Evolutionary conservation across 2,113 vertebrate genomes (phyloP).

Genomic region (Myanophis thanlyinensis): DNA sequence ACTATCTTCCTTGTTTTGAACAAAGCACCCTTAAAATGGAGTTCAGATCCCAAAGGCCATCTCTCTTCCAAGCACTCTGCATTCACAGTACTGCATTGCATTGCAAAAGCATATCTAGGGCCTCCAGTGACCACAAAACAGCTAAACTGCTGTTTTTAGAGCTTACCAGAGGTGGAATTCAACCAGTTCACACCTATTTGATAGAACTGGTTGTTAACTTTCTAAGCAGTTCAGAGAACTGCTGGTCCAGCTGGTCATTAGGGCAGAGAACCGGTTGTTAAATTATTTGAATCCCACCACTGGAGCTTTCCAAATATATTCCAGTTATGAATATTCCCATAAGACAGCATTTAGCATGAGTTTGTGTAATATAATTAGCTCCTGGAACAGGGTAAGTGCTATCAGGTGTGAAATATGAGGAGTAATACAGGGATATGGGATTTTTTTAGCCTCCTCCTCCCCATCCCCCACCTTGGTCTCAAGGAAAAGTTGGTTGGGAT

Average conservation of each 20-base stretch:
- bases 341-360: neutral
- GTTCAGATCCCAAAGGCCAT: neutral
- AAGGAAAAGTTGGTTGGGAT: neutral
- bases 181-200: too few species aligned
- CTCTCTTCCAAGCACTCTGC: neutral
- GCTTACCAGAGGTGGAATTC: too few species aligned
- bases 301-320: neutral
- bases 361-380: neutral
- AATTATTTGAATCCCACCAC: too few species aligned
- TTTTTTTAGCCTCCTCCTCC: neutral
- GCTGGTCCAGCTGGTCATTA: too few species aligned
- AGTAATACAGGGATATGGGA: too few species aligned
- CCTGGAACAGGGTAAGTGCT: neutral
- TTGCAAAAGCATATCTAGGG: neutral
- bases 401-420: neutral
- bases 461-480: neutral
- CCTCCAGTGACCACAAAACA: neutral
- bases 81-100: neutral
- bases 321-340: neutral
- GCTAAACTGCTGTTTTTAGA: neutral
- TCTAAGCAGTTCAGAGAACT: too few species aligned
- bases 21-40: neutral
- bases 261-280: too few species aligned
- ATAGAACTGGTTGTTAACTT: too few species aligned
- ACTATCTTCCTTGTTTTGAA: neutral